These are phyloP conservation scores for Drosophila arawakana DNA, from an alignment of 1,140 invertebrate species.

Conservation along the genomic window DNA sequence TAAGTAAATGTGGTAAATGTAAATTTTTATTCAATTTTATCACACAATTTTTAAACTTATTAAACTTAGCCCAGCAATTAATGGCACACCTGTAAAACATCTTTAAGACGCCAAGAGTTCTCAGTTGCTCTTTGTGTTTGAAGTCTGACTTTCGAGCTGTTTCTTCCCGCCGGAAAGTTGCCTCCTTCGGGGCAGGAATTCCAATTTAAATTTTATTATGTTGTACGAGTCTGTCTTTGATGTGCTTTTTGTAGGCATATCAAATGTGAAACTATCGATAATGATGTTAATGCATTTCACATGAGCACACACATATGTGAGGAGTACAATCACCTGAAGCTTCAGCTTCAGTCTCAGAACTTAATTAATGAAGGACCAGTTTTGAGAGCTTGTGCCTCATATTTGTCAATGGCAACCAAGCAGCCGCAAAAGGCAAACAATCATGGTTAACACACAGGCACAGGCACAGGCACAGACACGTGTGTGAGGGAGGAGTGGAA, in stretches of 20 bases:
- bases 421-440: constrained; percentile 74
- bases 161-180: not conserved
- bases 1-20: too few relatives aligned
- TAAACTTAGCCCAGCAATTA: not conserved
- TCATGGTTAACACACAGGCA: constrained; percentile 26
- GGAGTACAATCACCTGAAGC: constrained; percentile 5
- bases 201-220: constrained; percentile 64
- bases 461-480: constrained; percentile 2
- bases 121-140: constrained; percentile 2
- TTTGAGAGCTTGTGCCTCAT: constrained; percentile 38
- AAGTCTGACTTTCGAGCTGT: not conserved
- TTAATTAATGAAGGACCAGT: constrained; percentile 63
- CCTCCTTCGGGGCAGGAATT: constrained; percentile 22
- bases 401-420: constrained; percentile 75
- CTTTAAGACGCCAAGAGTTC: constrained; percentile 3
- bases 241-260: constrained; percentile 62
- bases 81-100: constrained; percentile 1
- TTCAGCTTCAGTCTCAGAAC: constrained; percentile 33
- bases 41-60: too few relatives aligned
- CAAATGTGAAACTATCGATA: constrained; percentile 80
- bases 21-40: too few relatives aligned
- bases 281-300: constrained; percentile 59
- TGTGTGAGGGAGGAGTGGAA: constrained; percentile 13
- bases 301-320: constrained; percentile 50
- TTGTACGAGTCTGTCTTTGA: constrained; percentile 58